phyloP scores from a whole-genome alignment of 1,140 invertebrate genomes.

The Drosophila biarmipes region DNA sequence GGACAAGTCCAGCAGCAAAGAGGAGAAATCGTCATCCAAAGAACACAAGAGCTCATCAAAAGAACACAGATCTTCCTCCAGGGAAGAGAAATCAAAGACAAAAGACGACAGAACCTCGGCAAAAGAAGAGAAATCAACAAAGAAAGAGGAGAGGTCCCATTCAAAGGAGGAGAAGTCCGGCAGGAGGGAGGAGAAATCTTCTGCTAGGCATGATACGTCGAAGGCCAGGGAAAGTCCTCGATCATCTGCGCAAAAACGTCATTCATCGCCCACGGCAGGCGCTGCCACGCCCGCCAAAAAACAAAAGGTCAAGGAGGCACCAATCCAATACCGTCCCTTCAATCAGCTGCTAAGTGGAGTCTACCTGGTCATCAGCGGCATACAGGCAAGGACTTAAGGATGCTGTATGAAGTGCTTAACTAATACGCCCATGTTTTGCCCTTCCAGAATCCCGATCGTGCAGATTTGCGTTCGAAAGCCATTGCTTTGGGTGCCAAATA shows the following conservation, averaged over 20 bases:
- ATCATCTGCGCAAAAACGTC: conserved; percentile 39
- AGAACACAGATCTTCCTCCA: neutral
- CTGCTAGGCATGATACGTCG: neutral
- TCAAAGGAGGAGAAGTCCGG: neutral
- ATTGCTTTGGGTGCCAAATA: conserved; percentile 92
- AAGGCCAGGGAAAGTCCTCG: conserved; percentile 22
- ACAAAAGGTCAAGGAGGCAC: conserved; percentile 17
- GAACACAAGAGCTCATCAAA: conserved; percentile 1
- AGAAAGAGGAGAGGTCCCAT: conserved; percentile 3
- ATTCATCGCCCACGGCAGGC: conserved; percentile 21
- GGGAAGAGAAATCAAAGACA: neutral
- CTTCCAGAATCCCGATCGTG: conserved; percentile 90
- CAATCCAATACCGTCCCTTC: conserved; percentile 85
- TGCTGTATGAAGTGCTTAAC: neutral
- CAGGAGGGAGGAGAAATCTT: neutral
- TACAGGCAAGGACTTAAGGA: conserved; percentile 78
- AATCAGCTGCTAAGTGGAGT: conserved; percentile 88
- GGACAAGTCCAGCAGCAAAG: conserved; percentile 8
- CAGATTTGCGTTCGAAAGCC: conserved; percentile 88
- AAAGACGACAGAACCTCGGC: conserved; percentile 6
- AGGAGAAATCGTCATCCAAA: conserved; percentile 6
- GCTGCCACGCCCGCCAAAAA: conserved; percentile 52
- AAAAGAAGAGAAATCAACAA: neutral
- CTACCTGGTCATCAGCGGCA: conserved; percentile 93
- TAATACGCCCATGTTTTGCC: neutral